Base-by-base conservation (phyloP, 2,888 invertebrate genomes). In the Nesidiocoris tenuis region DNA sequence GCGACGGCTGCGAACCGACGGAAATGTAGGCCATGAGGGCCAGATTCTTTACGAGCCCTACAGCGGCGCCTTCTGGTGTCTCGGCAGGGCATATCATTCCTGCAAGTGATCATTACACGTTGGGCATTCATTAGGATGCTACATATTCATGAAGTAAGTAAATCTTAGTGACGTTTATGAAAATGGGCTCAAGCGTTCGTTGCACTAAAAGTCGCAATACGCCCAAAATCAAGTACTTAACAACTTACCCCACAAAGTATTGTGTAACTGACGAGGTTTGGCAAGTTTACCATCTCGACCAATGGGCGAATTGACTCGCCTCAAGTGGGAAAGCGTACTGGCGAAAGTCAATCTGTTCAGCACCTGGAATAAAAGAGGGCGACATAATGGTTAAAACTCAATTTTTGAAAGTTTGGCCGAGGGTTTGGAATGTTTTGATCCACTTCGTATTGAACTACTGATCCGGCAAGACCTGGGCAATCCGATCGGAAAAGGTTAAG, bases 1-100 rank as follows among this genome's bases (percentile, higher is more conserved):
- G 99, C 9, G 98, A 97, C 0, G 99, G 98, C 84, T 98, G 97
- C 65, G 98, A 98, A 79, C 99, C 99, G 71, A 99, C 99, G 80
- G 98, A 98, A 81, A 99, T 99, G 82, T 99, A 99, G 1, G 99
- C 98, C 99, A 99, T 99, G 63, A 99, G 86, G 0, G 99, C 99
- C 61, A 99, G 87, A 86, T 99, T 99, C 84, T 99, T 99, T 39
- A 99, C 99, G 78, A 99, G 87, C 64, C 99, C 98, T 77, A 95
- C 95, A 86, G 94, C 94, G 80, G 94, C 94, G 77, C 97, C 98
- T 86, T 99, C 99, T 0, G 99, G 99, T 0, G 99, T 99, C 86
- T 99, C 99, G 54, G 99, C 99, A 74, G 99, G 99, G 82, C 99
- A 99, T 80, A 99, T 92, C 98, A 98, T 99, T 66, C 72, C 72